Conservation (phyloP, 2,113 vertebrate species). For the Campylomormyrus numenius region DNA sequence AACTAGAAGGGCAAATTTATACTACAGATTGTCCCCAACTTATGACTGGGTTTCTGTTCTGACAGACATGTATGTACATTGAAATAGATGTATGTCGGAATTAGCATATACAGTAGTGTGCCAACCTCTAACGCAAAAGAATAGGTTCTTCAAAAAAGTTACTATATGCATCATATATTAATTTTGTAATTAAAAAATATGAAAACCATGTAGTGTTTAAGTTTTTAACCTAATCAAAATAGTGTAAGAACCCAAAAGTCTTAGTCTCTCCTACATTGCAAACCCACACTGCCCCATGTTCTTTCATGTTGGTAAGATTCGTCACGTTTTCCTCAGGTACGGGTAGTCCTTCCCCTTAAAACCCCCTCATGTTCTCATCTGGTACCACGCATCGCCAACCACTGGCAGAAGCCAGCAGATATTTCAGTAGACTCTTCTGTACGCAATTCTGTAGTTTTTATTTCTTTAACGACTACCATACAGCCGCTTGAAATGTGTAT, state of each 20-base stretch:
- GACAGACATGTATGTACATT: neutral
- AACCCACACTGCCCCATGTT: neutral
- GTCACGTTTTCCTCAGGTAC: neutral
- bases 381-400: neutral
- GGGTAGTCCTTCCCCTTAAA: neutral
- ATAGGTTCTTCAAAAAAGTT: neutral
- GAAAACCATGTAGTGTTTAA: neutral
- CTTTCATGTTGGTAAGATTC: neutral
- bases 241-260: neutral
- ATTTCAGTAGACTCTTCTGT: neutral
- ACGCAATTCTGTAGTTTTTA: neutral
- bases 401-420: neutral
- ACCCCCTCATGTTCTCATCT: neutral
- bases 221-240: neutral
- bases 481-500: neutral
- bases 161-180: neutral
- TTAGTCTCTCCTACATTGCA: neutral
- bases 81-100: neutral
- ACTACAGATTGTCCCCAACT: neutral
- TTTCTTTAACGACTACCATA: neutral
- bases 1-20: neutral
- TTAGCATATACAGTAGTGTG: neutral
- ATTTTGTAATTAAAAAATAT: neutral
- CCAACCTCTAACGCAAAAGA: neutral
- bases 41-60: neutral